These are phyloP conservation scores for Cardiocondyla obscurior DNA, from an alignment of 1,140 invertebrate genomes.

Conservation along the genomic window DNA sequence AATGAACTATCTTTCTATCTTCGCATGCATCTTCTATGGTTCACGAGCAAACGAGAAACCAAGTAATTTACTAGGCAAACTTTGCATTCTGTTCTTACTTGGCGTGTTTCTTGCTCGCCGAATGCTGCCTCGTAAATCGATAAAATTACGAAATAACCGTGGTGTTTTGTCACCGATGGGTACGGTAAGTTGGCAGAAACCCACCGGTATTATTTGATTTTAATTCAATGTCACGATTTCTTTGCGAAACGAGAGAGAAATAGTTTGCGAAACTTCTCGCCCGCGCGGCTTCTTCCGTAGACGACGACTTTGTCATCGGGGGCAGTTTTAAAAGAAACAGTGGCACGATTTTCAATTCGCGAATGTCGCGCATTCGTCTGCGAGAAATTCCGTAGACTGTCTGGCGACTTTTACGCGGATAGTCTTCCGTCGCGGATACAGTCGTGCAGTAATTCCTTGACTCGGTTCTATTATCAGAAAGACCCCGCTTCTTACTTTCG, in stretches of 20 bases:
- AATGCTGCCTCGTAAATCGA: slow-evolving; percentile 33
- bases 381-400: slow-evolving; percentile 5
- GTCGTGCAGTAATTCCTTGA: slow-evolving; percentile 1
- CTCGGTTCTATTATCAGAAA: slow-evolving; percentile 22
- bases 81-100: slow-evolving; percentile 19
- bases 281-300: slow-evolving; percentile 7
- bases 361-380: slow-evolving; percentile 11
- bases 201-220: slow-evolving; percentile 55
- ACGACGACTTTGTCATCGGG: not conserved
- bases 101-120: slow-evolving; percentile 2
- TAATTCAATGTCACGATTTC: slow-evolving; percentile 69
- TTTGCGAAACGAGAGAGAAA: slow-evolving; percentile 4
- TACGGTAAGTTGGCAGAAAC: slow-evolving; percentile 8
- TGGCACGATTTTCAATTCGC: slow-evolving; percentile 45
- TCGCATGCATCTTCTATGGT: not conserved
- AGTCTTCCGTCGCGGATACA: not conserved
- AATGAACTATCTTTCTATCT: slow-evolving; percentile 1
- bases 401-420: slow-evolving; percentile 47
- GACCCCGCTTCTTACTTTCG: slow-evolving; percentile 19
- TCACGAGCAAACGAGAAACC: not conserved
- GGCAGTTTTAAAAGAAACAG: slow-evolving; percentile 45
- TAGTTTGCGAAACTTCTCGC: slow-evolving; percentile 46
- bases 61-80: not conserved
- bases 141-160: slow-evolving; percentile 31
- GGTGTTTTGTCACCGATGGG: not conserved